Evolutionary conservation across 2,888 invertebrate genomes (phyloP), one percentile per base, ranked within the genome.

Genomic region (Sarcophaga subvicina): DNA sequence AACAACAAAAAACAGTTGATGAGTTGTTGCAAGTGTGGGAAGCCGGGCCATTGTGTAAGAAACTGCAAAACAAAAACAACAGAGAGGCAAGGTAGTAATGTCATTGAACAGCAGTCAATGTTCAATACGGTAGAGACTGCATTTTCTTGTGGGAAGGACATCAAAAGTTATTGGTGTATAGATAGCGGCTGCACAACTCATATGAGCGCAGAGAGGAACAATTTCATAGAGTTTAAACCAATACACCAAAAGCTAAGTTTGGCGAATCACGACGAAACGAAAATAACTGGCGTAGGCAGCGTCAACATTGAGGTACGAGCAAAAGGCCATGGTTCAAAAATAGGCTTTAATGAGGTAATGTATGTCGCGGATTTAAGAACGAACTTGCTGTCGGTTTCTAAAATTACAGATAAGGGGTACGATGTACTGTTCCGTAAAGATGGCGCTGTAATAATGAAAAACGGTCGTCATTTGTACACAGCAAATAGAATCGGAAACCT

Each of bases 231-330:
- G n/a, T 20, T 81, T 69, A 75, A 69, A 69, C 22, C 49, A 45
- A 71, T 67, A 60, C 60, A 88, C 11, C 73, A 88, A 77, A 77
- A 49, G 12, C 60, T 88, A 0, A 67, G 80, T 67, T 85, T 85
- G 54, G 88, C 84, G 17, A 85, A 83, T 67, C 78, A 88, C 10
- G 71, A 86, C 3, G 73, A 77, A 10, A 85, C 88, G 10, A 71
- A 77, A 64, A 85, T 89, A 67, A 71, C 67, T 11, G 86, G 86
- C 2, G 17, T 77, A 8, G n/a, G n/a, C n/a, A n/a, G n/a, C n/a
- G n/a, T n/a, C n/a, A n/a, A n/a, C n/a, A n/a, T n/a, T n/a, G n/a
- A n/a, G n/a, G n/a, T n/a, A n/a, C n/a, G n/a, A n/a, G n/a, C n/a
- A n/a, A n/a, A n/a, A n/a, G n/a, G n/a, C n/a, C n/a, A n/a, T n/a